Base-by-base conservation (phyloP, 2,113 vertebrate genomes). In the Zonotrichia leucophrys region DNA sequence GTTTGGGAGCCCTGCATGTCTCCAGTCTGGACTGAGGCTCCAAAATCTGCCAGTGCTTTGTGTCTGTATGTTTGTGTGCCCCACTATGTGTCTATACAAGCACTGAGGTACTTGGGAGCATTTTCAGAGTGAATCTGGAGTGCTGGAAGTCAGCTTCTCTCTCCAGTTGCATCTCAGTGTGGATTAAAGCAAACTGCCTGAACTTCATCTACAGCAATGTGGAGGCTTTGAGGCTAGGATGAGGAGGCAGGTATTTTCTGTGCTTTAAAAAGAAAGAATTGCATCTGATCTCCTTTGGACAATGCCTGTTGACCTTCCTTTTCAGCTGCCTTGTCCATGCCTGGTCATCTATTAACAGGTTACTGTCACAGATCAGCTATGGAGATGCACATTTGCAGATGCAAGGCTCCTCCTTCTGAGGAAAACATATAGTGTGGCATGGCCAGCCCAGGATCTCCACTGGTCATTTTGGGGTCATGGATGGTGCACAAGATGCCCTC, bases 81-180 rank as follows among this genome's bases (percentile, higher is more conserved):
- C 14, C 30, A 27, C 15, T 0, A 0, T 21, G 2, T 10, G 7
- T 21, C 6, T 30, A 0, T 30, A 5, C 9, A 58, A 55, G 39
- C n/a, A 27, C 21, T 42, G 66, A 58, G 15, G 13, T 47, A 11
- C 31, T 74, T 74, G 25, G 20, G 41, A 73, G 12, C 12, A 30
- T 62, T 90, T 93, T 39, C 21, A 63, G 55, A 24, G 27, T 62
- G 55, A 52, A 35, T 49, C 27, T 79, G 63, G n/a, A 56, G n/a
- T 33, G 30, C 44, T 72, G 44, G 22, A 30, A 89, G 17, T 52
- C 47, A 56, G 9, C 41, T 56, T 49, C 33, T 59, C 24, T 73
- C 56, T 78, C 25, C 41, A 44, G 14, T 52, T 30, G 5, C 1
- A 5, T 80, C 31, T 83, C 2, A 0, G 5, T 63, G 30, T 33